These are phyloP conservation scores for Arenaria interpres DNA, from an alignment of 2,113 vertebrate genomes.

Conservation along the genomic window DNA sequence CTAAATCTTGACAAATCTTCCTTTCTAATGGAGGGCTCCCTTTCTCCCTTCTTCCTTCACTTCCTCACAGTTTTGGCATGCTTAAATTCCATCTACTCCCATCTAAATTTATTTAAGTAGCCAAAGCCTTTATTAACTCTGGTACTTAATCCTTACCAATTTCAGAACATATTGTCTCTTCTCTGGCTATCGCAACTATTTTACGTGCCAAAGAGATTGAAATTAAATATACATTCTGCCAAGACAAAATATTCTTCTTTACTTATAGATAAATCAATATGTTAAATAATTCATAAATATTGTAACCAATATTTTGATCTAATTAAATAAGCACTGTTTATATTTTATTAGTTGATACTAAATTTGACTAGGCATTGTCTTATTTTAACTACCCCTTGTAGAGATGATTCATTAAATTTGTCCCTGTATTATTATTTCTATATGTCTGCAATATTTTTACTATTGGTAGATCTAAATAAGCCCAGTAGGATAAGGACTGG, in stretches of 20 bases:
- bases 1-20: not conserved
- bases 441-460: not conserved
- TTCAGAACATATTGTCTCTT: not conserved
- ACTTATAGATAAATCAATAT: slow-evolving; percentile 23
- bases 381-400: not conserved
- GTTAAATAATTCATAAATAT: slow-evolving; percentile 35
- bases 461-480: not conserved
- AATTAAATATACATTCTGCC: not conserved
- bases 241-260: slow-evolving; percentile 41
- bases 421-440: not conserved
- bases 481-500: not conserved
- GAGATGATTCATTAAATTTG: not conserved
- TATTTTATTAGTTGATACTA: not conserved
- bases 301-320: not conserved
- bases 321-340: not conserved
- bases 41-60: not conserved
- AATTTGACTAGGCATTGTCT: not conserved
- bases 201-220: not conserved
- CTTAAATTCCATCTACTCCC: not conserved
- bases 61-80: not conserved
- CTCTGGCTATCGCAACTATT: not conserved
- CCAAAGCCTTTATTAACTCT: not conserved
- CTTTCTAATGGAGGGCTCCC: not conserved
- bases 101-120: not conserved
- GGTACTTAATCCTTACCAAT: not conserved